These are phyloP conservation scores for Scomber colias DNA, from an alignment of 2,113 vertebrate species.

Conservation along the genomic window DNA sequence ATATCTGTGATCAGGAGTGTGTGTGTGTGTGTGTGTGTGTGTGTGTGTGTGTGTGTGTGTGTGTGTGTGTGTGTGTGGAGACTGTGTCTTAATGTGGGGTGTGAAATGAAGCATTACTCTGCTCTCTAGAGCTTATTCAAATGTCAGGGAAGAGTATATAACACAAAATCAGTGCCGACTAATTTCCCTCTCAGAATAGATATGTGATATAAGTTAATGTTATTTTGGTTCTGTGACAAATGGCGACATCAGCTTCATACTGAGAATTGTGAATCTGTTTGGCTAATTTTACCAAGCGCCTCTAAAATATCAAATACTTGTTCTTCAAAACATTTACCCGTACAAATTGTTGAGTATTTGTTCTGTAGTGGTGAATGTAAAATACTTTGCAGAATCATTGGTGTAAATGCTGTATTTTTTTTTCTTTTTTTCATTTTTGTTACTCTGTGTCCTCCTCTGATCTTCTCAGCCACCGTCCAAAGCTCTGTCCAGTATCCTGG, in stretches of 20 bases:
- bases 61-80: constrained; percentile 48
- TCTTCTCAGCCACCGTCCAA: constrained; percentile 92
- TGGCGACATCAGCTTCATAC: constrained; percentile 6
- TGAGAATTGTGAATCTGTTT: constrained; percentile 23
- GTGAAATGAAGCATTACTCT: constrained; percentile 72
- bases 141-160: constrained; percentile 61
- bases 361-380: not conserved
- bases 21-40: constrained; percentile 35
- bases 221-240: constrained; percentile 44
- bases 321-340: not conserved
- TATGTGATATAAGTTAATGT: constrained; percentile 39
- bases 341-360: not conserved
- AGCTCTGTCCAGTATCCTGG: constrained; percentile 93
- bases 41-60: constrained; percentile 17
- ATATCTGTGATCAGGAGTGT: constrained; percentile 80
- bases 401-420: not conserved
- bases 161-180: constrained; percentile 31
- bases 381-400: not conserved
- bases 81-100: constrained; percentile 65
- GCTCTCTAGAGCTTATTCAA: constrained; percentile 64
- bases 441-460: constrained; percentile 8
- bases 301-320: constrained; percentile 6
- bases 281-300: constrained; percentile 21
- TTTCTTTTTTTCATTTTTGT: not conserved
- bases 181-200: constrained; percentile 36